A percentile compares a stretch with the other conserved stretches of the same genome.
phyloP scores from a whole-genome alignment of 2,113 vertebrate genomes.

The Corydoras sp. region DNA sequence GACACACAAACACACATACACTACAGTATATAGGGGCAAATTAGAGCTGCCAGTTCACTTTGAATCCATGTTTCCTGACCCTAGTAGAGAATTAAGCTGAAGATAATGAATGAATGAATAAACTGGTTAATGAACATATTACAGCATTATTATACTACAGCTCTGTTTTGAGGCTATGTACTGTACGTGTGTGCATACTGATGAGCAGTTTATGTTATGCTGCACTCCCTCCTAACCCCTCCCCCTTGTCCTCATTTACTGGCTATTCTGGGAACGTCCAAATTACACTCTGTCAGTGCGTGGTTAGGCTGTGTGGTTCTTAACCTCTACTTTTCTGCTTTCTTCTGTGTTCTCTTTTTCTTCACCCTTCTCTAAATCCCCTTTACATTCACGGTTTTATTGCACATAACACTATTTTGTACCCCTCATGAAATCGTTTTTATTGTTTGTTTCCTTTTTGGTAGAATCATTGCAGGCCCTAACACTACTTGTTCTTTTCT shows the following conservation, averaged over 20 bases:
- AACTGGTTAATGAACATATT: no score
- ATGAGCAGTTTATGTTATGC: slow-evolving; percentile 66
- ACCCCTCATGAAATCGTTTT: slow-evolving; percentile 19
- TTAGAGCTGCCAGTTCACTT: no score
- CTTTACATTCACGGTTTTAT: slow-evolving; percentile 21
- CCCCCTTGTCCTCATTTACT: slow-evolving; percentile 64
- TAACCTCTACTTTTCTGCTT: slow-evolving; percentile 64
- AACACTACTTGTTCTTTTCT: slow-evolving; percentile 10
- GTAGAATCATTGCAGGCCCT: not conserved
- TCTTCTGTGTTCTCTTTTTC: slow-evolving; percentile 35
- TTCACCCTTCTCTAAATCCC: slow-evolving; percentile 4
- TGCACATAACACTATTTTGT: slow-evolving; percentile 19
- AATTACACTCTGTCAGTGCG: slow-evolving; percentile 74
- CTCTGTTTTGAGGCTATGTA: not conserved
- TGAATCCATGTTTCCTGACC: no score
- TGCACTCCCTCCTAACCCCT: slow-evolving; percentile 58
- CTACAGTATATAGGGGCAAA: no score
- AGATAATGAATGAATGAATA: no score
- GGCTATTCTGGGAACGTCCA: slow-evolving; percentile 73
- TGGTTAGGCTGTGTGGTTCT: slow-evolving; percentile 67
- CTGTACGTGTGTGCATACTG: slow-evolving; percentile 55
- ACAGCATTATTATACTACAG: no score
- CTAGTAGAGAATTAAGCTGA: no score
- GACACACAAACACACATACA: no score
- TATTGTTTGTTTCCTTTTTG: slow-evolving; percentile 28